Evolutionary conservation across 2,888 invertebrate species (phyloP).

Genomic region (Eueremaeus valkanovi): DNA sequence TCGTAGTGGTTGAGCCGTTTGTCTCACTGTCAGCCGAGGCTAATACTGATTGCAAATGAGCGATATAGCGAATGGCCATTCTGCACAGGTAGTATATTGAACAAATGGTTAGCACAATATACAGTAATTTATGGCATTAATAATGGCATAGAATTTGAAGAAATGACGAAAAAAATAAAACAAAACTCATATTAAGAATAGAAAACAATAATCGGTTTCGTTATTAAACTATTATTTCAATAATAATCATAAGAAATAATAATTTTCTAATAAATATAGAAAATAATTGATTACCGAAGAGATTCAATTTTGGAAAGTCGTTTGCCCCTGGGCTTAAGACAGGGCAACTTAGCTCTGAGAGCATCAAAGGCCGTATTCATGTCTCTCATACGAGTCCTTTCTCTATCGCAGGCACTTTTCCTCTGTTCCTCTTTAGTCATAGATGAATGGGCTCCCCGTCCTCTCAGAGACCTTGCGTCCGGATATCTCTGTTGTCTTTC

Average conservation of each 20-base stretch:
- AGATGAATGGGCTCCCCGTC: constrained; percentile 17
- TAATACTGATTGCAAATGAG: constrained; percentile 25
- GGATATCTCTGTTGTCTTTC: constrained; percentile 15
- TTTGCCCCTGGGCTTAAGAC: constrained; percentile 72
- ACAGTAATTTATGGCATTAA: no score
- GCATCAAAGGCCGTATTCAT: constrained; percentile 79
- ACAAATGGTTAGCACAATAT: no score
- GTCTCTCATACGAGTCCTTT: constrained; percentile 75
- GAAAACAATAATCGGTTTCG: no score
- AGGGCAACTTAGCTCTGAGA: constrained; percentile 68
- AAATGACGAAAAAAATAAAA: no score
- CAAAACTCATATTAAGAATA: no score
- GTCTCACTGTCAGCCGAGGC: constrained; percentile 1
- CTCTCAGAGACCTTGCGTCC: constrained; percentile 7
- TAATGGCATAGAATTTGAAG: no score
- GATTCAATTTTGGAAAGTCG: constrained; percentile 81
- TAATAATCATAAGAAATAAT: not conserved
- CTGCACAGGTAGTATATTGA: not conserved
- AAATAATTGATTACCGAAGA: constrained; percentile 60
- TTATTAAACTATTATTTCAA: constrained; percentile 7
- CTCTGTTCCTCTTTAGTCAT: constrained; percentile 46
- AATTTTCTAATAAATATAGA: not conserved
- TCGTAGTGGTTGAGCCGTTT: not conserved
- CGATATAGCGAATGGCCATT: constrained; percentile 37
- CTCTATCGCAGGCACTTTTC: constrained; percentile 76